Percentiles rank a stretch among this genome's conserved stretches.
phyloP scores from a whole-genome alignment of 2,888 invertebrate species.

The Volucella inanis region DNA sequence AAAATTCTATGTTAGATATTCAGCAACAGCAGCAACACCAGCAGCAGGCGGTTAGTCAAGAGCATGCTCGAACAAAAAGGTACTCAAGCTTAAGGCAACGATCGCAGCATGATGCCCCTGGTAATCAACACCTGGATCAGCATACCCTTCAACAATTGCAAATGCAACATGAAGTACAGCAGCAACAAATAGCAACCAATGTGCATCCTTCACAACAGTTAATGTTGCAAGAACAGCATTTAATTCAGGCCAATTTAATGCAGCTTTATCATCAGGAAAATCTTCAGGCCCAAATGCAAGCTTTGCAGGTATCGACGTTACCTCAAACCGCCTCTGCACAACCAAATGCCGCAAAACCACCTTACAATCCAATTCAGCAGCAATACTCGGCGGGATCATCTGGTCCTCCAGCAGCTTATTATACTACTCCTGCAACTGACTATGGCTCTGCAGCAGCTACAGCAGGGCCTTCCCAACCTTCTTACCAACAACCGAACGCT shows the following conservation, averaged over 20 bases:
- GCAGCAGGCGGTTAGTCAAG: constrained; percentile 79
- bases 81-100: constrained; percentile 86
- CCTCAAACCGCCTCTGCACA: constrained; percentile 75
- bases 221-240: constrained; percentile 79
- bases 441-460: constrained; percentile 65
- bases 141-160: constrained; percentile 77
- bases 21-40: constrained; percentile 77
- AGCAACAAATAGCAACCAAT: constrained; percentile 73
- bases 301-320: constrained; percentile 77
- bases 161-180: constrained; percentile 77
- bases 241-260: constrained; percentile 77
- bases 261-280: constrained; percentile 81
- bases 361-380: constrained; percentile 76
- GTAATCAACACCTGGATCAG: constrained; percentile 76
- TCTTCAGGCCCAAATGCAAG: constrained; percentile 80
- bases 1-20: constrained; percentile 72
- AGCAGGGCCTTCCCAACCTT: constrained; percentile 66
- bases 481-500: constrained; percentile 69
- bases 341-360: constrained; percentile 75
- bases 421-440: constrained; percentile 73
- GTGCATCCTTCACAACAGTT: constrained; percentile 78
- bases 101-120: constrained; percentile 79
- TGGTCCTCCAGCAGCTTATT: constrained; percentile 74
- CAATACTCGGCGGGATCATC: constrained; percentile 70
- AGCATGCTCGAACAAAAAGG: constrained; percentile 85